Evolutionary conservation across 1,140 invertebrate genomes (phyloP), one percentile per base, ranked within the genome.

Genomic region (Anadara kagoshimensis): DNA sequence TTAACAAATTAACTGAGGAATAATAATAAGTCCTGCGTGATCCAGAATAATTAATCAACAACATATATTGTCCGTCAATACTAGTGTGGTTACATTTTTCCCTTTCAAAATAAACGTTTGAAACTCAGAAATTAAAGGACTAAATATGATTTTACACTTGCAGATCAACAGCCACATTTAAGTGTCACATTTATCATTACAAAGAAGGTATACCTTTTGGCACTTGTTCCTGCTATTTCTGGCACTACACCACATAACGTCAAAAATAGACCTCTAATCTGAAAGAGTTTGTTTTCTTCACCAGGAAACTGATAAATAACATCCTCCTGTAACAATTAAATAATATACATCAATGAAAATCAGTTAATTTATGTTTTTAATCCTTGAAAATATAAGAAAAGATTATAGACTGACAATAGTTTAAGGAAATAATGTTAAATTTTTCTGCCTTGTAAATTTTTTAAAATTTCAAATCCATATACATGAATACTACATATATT

Each of bases 251-350:
- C 85, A 70, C 79, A 83, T 8, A 89, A 74, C 20, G 87, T 90
- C 43, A 90, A 79, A 66, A 89, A 90, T 68, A 89, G 76, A 2
- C 89, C 89, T 62, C 88, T 79, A 10, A 89, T 71, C 29, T 83
- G 72, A 20, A 85, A 80, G 57, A 89, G 71, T 29, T 81, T 83
- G 67, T 82, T 86, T 67, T 85, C 83, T 64, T 83, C 81, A 10
- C 69, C 64, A 18, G 88, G 88, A 79, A 83, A 89, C 73, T 83
- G 79, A 69, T 89, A 89, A 7, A 88, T 65, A 47, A 85, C 78
- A 62, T 86, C 85, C 44, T 85, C 78, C 82, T 82, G 11, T 18
- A 18, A 49, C 2, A 49, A 49, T 4, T 4, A 18, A 4, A n/a
- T 2, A 2, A 49, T 2, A 36, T 36, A 36, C 2, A 7, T 2